Conservation (phyloP, 2,797 vertebrate species). For the Megalops cyprinoides region DNA sequence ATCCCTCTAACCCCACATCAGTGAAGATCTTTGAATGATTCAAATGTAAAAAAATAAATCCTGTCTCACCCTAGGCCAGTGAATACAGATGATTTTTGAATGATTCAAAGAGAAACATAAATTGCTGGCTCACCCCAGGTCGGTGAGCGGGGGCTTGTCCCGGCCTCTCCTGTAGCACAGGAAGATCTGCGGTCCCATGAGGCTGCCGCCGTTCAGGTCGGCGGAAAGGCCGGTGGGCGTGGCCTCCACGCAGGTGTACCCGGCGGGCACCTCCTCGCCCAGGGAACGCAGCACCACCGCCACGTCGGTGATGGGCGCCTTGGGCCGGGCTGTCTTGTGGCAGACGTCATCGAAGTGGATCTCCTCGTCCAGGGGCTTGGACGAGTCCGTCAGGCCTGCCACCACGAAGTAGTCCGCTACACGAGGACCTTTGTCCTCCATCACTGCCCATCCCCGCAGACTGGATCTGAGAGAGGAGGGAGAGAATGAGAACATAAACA, state of each 20-base stretch:
- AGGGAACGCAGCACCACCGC: conserved; percentile 92
- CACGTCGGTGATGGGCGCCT: conserved; percentile 95
- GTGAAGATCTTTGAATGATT: too few species aligned
- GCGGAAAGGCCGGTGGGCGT: conserved; percentile 93
- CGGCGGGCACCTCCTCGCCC: conserved; percentile 91
- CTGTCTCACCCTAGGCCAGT: too few species aligned
- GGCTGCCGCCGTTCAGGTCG: conserved; percentile 94
- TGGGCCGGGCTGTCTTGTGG: conserved; percentile 82
- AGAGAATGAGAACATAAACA: not conserved
- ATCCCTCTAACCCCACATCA: too few species aligned
- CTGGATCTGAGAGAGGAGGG: conserved; percentile 57
- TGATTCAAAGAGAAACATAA: not conserved
- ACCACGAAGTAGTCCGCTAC: conserved; percentile 99
- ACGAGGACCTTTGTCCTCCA: conserved; percentile 97
- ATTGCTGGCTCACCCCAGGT: conserved; percentile 89
- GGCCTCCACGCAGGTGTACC: conserved; percentile 88
- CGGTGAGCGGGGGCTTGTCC: conserved; percentile 96
- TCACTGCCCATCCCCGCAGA: conserved; percentile 89
- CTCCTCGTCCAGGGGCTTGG: conserved; percentile 94
- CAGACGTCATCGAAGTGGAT: conserved; percentile 89
- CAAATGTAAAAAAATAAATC: too few species aligned
- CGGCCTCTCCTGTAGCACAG: conserved; percentile 94
- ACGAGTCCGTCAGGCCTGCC: conserved; percentile 89
- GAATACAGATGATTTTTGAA: too few species aligned
- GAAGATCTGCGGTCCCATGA: conserved; percentile 93